phyloP scores from a whole-genome alignment of 2,113 vertebrate species.

The Mungos mungo region DNA sequence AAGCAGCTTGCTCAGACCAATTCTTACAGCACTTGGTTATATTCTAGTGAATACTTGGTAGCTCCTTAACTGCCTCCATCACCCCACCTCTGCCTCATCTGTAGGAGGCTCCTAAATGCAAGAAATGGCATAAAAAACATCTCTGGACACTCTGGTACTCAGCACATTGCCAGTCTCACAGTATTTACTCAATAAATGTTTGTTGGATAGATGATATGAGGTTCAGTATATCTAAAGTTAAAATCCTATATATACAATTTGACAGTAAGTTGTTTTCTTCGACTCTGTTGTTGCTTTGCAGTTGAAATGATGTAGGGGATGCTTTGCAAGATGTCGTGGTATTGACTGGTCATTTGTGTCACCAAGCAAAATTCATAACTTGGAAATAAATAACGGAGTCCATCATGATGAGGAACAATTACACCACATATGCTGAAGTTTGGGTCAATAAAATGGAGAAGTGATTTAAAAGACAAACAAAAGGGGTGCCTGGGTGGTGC shows the following conservation, averaged over 20 bases:
- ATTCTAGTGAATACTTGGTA: neutral
- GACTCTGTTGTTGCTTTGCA: neutral
- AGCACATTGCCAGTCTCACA: neutral
- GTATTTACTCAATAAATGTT: neutral
- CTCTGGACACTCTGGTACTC: neutral
- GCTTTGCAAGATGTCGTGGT: neutral
- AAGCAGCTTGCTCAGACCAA: neutral
- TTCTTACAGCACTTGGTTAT: neutral
- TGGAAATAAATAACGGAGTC: neutral
- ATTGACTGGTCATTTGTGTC: neutral
- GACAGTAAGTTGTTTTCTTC: neutral
- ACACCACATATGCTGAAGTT: neutral
- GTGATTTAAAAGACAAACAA: conserved; percentile 2
- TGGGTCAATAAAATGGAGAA: neutral
- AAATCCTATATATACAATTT: neutral
- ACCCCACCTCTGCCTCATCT: neutral
- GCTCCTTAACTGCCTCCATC: neutral
- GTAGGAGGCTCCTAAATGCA: neutral
- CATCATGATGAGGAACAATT: neutral
- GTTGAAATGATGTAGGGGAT: neutral
- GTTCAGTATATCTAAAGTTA: neutral
- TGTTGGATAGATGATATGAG: neutral
- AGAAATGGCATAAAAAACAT: neutral
- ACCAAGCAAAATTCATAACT: neutral
- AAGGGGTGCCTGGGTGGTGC: too few relatives aligned